Evolutionary conservation across 2,888 invertebrate genomes (phyloP), one percentile per base, ranked within the genome.

Genomic region (Himalopsyche kuldschensis): DNA sequence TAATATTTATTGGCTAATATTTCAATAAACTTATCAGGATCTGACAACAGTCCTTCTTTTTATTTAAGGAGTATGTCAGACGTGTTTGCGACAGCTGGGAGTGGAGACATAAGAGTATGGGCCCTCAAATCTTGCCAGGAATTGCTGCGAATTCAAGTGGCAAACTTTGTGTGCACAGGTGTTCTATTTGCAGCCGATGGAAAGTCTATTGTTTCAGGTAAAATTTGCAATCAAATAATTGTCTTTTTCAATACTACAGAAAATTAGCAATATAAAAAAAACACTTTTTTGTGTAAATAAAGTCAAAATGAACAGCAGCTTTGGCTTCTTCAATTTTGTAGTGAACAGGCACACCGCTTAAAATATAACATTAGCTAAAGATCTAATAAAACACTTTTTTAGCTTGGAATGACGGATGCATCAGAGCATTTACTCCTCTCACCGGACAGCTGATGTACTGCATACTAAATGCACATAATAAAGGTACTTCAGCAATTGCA

Each of bases 41-140:
- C 4, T 48, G 15, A 55, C 3, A 2, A 5, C 20, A 4, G 69
- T 24, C n/a, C 24, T 31, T 35, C 17, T 55, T 69, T n/a, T 32
- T 80, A 86, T 90, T 89, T 0, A 87, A 97, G 97, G 83, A 93
- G 95, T 85, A 95, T 95, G 90, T 95, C 96, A 0, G 94, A 96
- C 82, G 95, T 98, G 82, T 97, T 98, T 90, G 97, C 97, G 55
- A 97, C 97, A 0, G 96, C 95, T 55, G 96, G 97, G 81, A 93
- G 95, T 88, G 95, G 97, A 87, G 96, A 96, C 87, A 95, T 98
- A 79, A 93, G 98, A 82, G 94, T 98, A 85, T 98, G 98, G 98
- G 95, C 95, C 87, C 90, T 95, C 79, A 91, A 91, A 69, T 94
- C 94, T 0, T 94, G 94, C 87, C 94, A 94, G 88, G 98, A 98